Base-by-base conservation (phyloP, 2,888 invertebrate species). In the Pristionchus entomophagus region DNA sequence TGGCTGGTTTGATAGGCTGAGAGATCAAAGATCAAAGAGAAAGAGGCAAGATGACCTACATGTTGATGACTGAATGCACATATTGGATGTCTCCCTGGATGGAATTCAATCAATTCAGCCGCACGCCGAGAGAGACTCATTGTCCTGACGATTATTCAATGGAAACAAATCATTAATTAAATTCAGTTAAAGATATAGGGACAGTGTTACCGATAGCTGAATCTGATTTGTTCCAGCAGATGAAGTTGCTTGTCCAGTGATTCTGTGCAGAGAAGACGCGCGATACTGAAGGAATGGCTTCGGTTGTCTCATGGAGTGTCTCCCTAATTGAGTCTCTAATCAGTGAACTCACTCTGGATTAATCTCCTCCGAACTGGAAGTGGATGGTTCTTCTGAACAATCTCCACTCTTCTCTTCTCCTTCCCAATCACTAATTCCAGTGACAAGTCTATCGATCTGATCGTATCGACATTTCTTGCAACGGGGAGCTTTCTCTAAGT, bases 401-500 rank as follows among this genome's bases (percentile, higher is more conserved):
- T 69, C 69, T 3, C n/a, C 14, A 19, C 5, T 26, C 12, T 73
- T 73, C 41, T 41, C 45, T 73, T 22, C 73, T 12, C 22, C 14
- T 26, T 73, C 26, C 38, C 41, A 10, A 6, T n/a, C 45, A 6
- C 3, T 1, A 6, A n/a, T 22, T n/a, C 73, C 73, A 1, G 10
- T 41, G 26, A 73, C 73, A 17, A 73, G 26, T 73, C 45, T 3
- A 45, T 73, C 45, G 45, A 73, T 73, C 26, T 73, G 38, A 8
- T 41, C 45, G 26, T 32, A 73, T 45, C 73, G 73, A 73, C 73
- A 73, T 45, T 73, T 73, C 45, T 73, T 73, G 45, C 73, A 73
- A 10, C 69, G 69, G 0, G 69, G 69, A 22, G 38, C 17, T 22
- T 69, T 69, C 12, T 22, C 69, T 69, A 6, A 35, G 19, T 38